Percentiles rank a stretch among this genome's conserved stretches.
phyloP scores from a whole-genome alignment of 2,797 vertebrate genomes.

The Paratrypauchen microcephalus region DNA sequence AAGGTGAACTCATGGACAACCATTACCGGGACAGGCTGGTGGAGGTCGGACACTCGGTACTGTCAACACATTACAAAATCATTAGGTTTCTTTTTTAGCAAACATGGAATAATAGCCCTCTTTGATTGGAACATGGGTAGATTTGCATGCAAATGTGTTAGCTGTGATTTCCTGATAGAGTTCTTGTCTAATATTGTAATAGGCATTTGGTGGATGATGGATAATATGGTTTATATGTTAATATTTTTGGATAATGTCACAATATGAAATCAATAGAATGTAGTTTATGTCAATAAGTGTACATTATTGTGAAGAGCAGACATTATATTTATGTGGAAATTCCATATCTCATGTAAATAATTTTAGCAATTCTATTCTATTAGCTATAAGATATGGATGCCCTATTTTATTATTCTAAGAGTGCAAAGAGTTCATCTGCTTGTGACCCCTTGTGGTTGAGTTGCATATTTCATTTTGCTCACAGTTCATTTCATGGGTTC shows the following conservation, averaged over 20 bases:
- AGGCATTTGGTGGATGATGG: constrained; percentile 26
- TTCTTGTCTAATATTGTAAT: constrained; percentile 35
- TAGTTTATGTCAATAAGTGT: background rate
- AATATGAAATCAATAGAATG: background rate
- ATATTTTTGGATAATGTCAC: background rate
- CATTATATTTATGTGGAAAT: background rate
- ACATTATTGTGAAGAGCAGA: background rate
- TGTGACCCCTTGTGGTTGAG: background rate
- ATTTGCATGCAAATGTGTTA: constrained; percentile 10
- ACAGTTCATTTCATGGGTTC: background rate
- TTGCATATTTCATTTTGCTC: background rate
- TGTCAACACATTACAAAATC: constrained; percentile 18
- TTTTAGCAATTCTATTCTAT: background rate
- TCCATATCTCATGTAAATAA: background rate
- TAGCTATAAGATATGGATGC: background rate
- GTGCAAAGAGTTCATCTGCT: background rate
- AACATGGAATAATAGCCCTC: background rate
- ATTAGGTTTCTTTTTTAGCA: constrained; percentile 11
- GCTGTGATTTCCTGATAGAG: constrained; percentile 12
- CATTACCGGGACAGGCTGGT: constrained; percentile 8
- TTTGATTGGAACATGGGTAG: background rate
- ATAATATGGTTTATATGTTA: constrained; percentile 16
- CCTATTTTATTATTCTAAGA: background rate
- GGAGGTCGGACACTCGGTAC: constrained; percentile 30
- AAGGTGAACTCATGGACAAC: constrained; percentile 38